Evolutionary conservation across 2,113 vertebrate species (phyloP).

Genomic region (Podilymbus podiceps): DNA sequence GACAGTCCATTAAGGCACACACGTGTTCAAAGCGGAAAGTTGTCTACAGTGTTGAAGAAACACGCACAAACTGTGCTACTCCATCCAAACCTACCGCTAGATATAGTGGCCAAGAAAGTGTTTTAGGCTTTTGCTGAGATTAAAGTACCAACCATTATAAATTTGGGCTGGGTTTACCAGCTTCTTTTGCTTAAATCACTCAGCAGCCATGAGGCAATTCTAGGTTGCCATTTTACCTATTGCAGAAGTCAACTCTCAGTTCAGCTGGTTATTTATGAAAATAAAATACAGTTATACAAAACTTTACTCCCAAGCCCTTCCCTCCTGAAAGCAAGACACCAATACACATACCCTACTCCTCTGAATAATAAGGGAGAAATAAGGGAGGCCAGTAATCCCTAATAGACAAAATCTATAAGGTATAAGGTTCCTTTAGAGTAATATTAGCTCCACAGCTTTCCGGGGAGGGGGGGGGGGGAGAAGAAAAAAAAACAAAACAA

Average conservation of each 20-base stretch:
- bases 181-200: background rate
- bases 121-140: background rate
- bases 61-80: background rate
- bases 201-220: background rate
- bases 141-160: background rate
- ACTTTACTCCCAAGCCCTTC: background rate
- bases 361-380: background rate
- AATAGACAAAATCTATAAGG: background rate
- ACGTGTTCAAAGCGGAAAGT: background rate
- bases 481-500: background rate
- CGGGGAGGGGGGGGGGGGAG: too few species aligned
- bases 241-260: background rate
- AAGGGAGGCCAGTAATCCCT: background rate
- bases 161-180: background rate
- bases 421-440: fast-evolving
- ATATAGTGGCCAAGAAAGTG: background rate
- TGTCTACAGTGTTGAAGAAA: background rate
- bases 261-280: background rate
- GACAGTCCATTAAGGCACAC: background rate
- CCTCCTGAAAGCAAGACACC: background rate
- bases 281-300: background rate
- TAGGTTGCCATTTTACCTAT: background rate
- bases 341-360: background rate
- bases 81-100: background rate
- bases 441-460: background rate